A percentile compares a stretch with the other conserved stretches of the same genome.
Conservation (phyloP, 30 jellyfish, hydroid and myxozoan genomes). For the Rhopilema esculentum region DNA sequence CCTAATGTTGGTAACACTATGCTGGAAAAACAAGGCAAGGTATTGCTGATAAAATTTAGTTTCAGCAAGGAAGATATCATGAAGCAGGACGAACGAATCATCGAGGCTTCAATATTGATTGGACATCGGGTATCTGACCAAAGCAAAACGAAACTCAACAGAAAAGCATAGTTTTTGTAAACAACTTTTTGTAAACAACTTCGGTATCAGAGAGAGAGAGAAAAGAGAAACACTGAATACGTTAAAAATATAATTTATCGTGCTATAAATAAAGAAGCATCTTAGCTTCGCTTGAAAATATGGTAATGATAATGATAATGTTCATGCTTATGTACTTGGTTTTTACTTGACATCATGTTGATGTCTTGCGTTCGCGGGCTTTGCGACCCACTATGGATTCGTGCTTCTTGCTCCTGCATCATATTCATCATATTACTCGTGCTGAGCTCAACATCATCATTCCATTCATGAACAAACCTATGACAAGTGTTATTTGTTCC, state of each 20-base stretch:
- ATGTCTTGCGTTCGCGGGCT: slow-evolving; percentile 31
- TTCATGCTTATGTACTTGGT: slow-evolving; percentile 53
- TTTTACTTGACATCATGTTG: slow-evolving; percentile 23
- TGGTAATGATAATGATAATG: slow-evolving; percentile 73
- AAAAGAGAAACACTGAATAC: background rate
- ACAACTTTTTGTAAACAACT: too few species aligned
- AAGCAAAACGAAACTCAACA: too few species aligned
- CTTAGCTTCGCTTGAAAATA: slow-evolving; percentile 52
- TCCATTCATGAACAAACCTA: slow-evolving; percentile 35
- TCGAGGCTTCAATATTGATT: too few species aligned
- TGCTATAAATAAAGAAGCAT: slow-evolving; percentile 36
- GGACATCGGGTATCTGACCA: too few species aligned
- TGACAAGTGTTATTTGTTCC: slow-evolving; percentile 11
- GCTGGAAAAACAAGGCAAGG: too few species aligned
- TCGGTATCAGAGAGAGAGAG: background rate
- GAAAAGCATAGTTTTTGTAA: too few species aligned
- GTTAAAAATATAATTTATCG: slow-evolving; percentile 32
- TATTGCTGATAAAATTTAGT: too few species aligned
- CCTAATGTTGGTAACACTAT: too few species aligned
- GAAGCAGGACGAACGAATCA: too few species aligned
- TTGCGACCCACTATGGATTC: background rate
- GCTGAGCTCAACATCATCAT: slow-evolving; percentile 8
- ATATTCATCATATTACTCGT: slow-evolving; percentile 17
- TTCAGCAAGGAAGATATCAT: too few species aligned
- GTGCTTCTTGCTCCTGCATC: slow-evolving; percentile 32